A percentile compares a stretch with the other conserved stretches of the same genome.
Conservation (phyloP, 2,113 vertebrate genomes). For the Neotragus pygmaeus region DNA sequence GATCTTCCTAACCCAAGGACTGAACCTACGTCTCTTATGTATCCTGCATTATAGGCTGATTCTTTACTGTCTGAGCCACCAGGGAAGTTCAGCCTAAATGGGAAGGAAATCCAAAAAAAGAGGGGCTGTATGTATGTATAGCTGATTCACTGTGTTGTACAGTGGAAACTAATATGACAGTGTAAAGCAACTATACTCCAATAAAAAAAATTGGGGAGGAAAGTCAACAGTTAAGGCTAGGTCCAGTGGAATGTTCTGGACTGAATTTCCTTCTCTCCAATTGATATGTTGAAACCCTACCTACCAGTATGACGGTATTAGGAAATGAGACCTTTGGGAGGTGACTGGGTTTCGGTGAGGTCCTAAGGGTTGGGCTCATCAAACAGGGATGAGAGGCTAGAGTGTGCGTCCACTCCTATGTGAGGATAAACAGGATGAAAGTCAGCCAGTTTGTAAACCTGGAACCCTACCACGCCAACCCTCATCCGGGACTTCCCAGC, state of each 20-base stretch:
- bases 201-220: neutral
- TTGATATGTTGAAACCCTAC: too few species aligned
- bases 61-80: neutral
- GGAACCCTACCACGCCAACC: neutral
- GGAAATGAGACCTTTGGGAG: neutral
- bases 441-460: neutral
- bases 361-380: neutral
- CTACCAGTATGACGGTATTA: neutral
- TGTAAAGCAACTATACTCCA: neutral
- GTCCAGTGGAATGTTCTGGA: neutral
- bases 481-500: neutral
- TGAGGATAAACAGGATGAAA: neutral
- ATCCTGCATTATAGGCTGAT: neutral
- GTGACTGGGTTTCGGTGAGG: neutral
- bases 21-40: neutral
- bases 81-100: neutral
- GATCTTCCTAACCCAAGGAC: neutral
- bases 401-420: accelerated
- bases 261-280: neutral
- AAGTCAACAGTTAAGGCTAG: neutral
- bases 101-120: neutral
- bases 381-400: neutral
- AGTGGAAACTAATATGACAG: neutral
- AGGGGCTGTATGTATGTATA: neutral
- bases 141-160: neutral